phyloP scores from a whole-genome alignment of 2,888 invertebrate genomes.

The Octodonta nipae region DNA sequence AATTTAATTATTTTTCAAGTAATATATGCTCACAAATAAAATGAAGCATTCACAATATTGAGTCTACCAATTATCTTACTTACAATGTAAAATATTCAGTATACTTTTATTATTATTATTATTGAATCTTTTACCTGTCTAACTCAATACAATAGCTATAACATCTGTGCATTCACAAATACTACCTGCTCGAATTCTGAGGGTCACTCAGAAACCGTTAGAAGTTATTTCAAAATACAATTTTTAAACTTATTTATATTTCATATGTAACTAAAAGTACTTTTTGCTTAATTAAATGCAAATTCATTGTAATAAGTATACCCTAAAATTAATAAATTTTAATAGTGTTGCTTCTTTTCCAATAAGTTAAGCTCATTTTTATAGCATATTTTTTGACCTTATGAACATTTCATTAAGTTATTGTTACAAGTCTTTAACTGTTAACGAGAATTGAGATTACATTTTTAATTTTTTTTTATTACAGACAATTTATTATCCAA shows the following conservation, averaged over 20 bases:
- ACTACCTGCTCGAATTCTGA: constrained; percentile 4
- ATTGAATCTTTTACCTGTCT: constrained; percentile 4
- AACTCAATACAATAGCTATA: constrained; percentile 4
- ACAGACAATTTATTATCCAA: no score
- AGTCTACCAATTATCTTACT: no score
- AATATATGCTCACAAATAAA: constrained; percentile 4
- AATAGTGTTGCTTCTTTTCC: constrained; percentile 4
- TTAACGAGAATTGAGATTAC: no score
- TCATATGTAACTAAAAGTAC: constrained; percentile 2
- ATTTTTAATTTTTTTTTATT: no score
- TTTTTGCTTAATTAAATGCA: constrained; percentile 1
- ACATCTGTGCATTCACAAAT: constrained; percentile 3
- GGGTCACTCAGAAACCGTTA: constrained; percentile 3
- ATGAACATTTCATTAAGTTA: no score
- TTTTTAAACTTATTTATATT: constrained; percentile 4
- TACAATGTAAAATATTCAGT: neutral
- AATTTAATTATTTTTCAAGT: constrained; percentile 4
- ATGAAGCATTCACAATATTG: constrained; percentile 1
- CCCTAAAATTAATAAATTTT: constrained; percentile 4
- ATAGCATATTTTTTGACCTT: no score
- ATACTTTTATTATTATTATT: neutral
- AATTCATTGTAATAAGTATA: constrained; percentile 4
- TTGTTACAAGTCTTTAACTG: no score
- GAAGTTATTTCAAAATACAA: constrained; percentile 4
- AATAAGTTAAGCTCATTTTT: constrained; percentile 4